Evolutionary conservation across 2,888 invertebrate species (phyloP).

Genomic region (Drosophila recens): DNA sequence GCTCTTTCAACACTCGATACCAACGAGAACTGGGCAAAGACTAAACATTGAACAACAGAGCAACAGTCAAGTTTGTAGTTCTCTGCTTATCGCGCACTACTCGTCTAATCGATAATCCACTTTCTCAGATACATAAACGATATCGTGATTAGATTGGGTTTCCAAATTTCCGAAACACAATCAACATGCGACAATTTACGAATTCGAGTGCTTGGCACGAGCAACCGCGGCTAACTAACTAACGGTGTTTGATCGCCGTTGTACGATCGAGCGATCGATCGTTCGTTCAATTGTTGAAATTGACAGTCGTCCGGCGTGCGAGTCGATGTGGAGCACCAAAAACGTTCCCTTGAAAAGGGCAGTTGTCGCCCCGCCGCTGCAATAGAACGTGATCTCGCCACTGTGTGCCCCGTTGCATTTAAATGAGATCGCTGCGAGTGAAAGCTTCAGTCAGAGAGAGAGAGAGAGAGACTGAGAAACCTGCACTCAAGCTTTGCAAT

Average conservation of each 20-base stretch:
- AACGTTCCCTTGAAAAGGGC: conserved; percentile 54
- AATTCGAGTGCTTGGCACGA: conserved; percentile 51
- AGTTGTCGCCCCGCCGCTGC: conserved; percentile 36
- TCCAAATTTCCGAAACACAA: conserved; percentile 13
- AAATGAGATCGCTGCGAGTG: conserved; percentile 48
- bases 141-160: conserved; percentile 60
- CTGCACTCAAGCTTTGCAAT: conserved; percentile 23
- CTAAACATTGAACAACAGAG: conserved; percentile 46
- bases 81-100: conserved; percentile 47
- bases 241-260: conserved; percentile 58
- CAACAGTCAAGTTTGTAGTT: conserved; percentile 29
- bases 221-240: conserved; percentile 48
- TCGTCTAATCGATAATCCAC: conserved; percentile 66
- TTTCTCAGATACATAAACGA: conserved; percentile 40
- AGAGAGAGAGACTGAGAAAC: neutral
- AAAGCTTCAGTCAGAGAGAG: conserved; percentile 12
- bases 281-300: conserved; percentile 10
- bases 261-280: conserved; percentile 19
- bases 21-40: conserved; percentile 23
- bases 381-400: conserved; percentile 71
- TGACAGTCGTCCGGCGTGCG: conserved; percentile 50
- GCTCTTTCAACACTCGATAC: conserved; percentile 27
- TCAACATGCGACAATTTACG: conserved; percentile 21
- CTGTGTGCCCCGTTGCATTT: conserved; percentile 54
- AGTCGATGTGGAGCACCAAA: conserved; percentile 67